Conservation (phyloP, 2,113 vertebrate genomes). For the Myodes glareolus region DNA sequence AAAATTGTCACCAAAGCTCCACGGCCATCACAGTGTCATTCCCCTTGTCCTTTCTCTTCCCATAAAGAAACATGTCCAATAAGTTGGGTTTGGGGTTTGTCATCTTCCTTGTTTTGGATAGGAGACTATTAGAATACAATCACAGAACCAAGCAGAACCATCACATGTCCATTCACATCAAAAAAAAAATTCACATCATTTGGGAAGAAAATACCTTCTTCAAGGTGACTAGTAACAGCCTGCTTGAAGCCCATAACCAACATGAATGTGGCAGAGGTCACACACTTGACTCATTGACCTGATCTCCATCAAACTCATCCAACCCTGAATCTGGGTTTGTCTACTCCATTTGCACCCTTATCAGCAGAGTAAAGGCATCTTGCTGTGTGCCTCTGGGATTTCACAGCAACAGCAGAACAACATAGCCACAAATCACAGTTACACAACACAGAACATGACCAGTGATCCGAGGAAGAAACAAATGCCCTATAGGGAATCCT, state of each 20-base stretch:
- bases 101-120: neutral
- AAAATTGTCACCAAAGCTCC: neutral
- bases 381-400: neutral
- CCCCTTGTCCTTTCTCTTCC: neutral
- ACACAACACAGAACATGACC: neutral
- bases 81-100: neutral
- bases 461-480: slow-evolving; percentile 21
- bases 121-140: neutral
- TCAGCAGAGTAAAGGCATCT: neutral
- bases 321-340: neutral
- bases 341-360: neutral
- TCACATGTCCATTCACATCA: rapidly evolving
- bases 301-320: neutral
- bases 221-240: too few species aligned
- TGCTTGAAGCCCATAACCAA: neutral
- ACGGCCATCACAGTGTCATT: neutral
- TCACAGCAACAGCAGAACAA: neutral
- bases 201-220: neutral
- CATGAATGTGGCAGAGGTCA: neutral
- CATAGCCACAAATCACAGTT: slow-evolving; percentile 4
- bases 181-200: too few species aligned
- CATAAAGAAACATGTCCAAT: neutral
- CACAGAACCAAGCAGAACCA: neutral
- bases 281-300: rapidly evolving
- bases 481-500: neutral